Conservation (phyloP, 2,113 vertebrate genomes). For the Alces alces region DNA sequence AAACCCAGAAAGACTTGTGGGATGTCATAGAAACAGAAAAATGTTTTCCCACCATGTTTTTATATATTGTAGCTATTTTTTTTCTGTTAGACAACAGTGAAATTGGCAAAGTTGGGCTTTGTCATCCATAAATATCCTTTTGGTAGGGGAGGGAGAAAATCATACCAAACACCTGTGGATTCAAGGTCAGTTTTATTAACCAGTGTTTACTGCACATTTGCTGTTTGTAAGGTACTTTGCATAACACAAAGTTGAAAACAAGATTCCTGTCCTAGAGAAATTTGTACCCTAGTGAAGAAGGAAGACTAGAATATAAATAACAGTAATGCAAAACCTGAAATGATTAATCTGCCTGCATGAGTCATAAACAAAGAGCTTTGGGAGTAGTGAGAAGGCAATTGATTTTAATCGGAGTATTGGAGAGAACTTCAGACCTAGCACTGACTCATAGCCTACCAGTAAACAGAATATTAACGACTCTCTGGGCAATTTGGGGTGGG, state of each 20-base stretch:
- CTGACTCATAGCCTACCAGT: background rate
- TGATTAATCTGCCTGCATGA: conserved; percentile 34
- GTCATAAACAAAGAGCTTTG: conserved; percentile 40
- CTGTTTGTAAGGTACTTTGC: background rate
- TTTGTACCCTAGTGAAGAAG: background rate
- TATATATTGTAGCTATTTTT: background rate
- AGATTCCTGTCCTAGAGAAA: background rate
- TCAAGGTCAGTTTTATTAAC: background rate
- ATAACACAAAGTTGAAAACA: background rate
- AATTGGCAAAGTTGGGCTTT: background rate
- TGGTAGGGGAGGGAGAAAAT: background rate
- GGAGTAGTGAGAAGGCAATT: background rate
- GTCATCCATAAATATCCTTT: background rate
- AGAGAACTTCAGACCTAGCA: background rate
- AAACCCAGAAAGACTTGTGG: background rate
- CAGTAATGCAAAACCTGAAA: conserved; percentile 3
- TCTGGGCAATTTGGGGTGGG: background rate
- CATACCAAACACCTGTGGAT: background rate
- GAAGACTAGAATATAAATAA: conserved; percentile 46
- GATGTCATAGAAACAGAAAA: background rate
- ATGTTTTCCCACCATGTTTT: background rate
- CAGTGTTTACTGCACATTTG: background rate
- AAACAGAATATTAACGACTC: background rate
- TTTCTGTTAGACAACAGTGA: background rate
- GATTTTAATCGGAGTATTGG: conserved; percentile 36